phyloP scores from a whole-genome alignment of 1,140 invertebrate species.

The Drosophila nigrodunni region DNA sequence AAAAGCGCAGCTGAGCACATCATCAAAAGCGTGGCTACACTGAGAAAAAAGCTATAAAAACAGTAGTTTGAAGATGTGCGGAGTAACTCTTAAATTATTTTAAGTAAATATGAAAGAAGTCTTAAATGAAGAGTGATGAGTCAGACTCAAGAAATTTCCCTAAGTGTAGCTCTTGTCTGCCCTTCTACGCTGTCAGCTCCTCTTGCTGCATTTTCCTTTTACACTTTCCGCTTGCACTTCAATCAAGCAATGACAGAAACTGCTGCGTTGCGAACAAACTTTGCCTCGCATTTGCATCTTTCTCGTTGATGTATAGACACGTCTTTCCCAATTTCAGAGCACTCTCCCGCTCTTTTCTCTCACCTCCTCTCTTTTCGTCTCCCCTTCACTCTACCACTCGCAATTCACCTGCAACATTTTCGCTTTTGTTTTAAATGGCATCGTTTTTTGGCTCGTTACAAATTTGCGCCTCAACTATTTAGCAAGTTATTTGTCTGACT shows the following conservation, averaged over 20 bases:
- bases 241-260: conserved; percentile 37
- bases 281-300: conserved; percentile 51
- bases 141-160: not conserved
- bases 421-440: conserved; percentile 62
- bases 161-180: not conserved
- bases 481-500: conserved; percentile 35
- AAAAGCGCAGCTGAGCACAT: conserved; percentile 75
- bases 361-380: not conserved
- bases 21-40: conserved; percentile 53
- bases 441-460: conserved; percentile 50
- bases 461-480: conserved; percentile 53
- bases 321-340: not conserved
- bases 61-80: too few species aligned
- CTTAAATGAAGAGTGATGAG: too few species aligned
- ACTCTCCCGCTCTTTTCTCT: not conserved
- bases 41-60: too few species aligned
- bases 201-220: conserved; percentile 17
- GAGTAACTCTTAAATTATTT: too few species aligned
- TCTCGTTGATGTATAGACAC: conserved; percentile 46
- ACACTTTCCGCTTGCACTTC: conserved; percentile 37
- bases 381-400: conserved; percentile 8
- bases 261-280: conserved; percentile 8
- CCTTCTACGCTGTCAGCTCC: not conserved
- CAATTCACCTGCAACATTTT: conserved; percentile 59
- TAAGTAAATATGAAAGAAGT: too few species aligned